Conservation (phyloP, 2,888 invertebrate genomes). For the Nudaria mundana region DNA sequence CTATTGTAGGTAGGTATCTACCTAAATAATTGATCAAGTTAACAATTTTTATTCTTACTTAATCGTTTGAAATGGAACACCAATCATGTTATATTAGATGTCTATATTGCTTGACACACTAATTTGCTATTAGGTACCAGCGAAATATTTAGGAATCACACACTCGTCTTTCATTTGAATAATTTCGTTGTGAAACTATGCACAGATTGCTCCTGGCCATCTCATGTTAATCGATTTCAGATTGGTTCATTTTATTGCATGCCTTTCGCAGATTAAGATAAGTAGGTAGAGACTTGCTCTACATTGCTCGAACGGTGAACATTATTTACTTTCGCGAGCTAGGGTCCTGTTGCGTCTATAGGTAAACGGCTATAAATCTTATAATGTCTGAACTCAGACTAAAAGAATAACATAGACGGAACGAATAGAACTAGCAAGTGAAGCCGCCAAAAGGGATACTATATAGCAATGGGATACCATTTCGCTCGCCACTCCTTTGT, state of each 20-base stretch:
- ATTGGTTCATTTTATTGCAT: slow-evolving; percentile 32
- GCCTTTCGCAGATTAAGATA: slow-evolving; percentile 34
- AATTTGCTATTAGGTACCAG: slow-evolving; percentile 11
- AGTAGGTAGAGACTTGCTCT: slow-evolving; percentile 17
- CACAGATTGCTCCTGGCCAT: slow-evolving; percentile 30
- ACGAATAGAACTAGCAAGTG: no score
- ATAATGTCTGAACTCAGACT: no score
- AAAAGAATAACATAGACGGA: no score
- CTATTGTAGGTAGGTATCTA: no score
- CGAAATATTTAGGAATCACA: slow-evolving; percentile 9
- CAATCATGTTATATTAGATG: slow-evolving; percentile 14
- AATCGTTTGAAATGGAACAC: no score
- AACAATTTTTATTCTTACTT: no score
- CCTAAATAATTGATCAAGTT: no score
- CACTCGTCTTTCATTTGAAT: slow-evolving; percentile 32
- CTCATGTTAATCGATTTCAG: slow-evolving; percentile 35
- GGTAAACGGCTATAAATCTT: no score
- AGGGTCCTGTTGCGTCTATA: slow-evolving; percentile 35
- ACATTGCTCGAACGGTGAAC: slow-evolving; percentile 14
- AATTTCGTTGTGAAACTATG: slow-evolving; percentile 27
- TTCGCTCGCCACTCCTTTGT: no score
- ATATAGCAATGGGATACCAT: no score
- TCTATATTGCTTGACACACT: slow-evolving; percentile 13
- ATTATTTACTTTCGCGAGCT: slow-evolving; percentile 46
- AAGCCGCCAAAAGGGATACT: no score